Base-by-base conservation (phyloP, 2,797 vertebrate genomes). In the Taeniopygia guttata region DNA sequence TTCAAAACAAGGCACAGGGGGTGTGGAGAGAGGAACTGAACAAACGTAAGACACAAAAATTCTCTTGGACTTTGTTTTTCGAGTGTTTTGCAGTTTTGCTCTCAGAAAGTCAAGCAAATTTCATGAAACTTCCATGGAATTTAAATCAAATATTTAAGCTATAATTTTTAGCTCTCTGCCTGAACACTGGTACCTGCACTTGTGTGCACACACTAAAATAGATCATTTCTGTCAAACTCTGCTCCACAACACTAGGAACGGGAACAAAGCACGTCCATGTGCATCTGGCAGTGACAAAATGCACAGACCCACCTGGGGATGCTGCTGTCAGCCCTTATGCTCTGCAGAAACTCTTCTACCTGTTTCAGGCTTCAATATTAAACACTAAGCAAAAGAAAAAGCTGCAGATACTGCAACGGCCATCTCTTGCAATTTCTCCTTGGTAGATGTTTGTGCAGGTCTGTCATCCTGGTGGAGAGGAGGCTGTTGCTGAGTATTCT, bases 61-160 rank as follows among this genome's bases (percentile, higher is more conserved):
- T 46, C 5, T 13, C n/a, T 14, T 18, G 34, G 12, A 18, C 72
- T 55, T 73, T 0, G 0, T 38, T 69, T 56, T 38, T 9, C 0
- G 2, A 25, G 23, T 2, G 2, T n/a, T 69, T 43, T 70, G n/a
- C n/a, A 69, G 17, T 76, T 69, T 32, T 49, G 13, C 16, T 69
- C 38, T 54, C 80, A 80, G 36, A 11, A 68, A 80, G 38, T 11
- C 51, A 18, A 2, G 14, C 13, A 6, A 1, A 15, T 59, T 48
- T 20, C 40, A 48, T 29, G n/a, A 55, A 43, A 29, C 22, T 18
- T 20, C 18, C 48, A 29, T 5, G 38, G 45, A n/a, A 70, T 38
- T 86, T 17, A 30, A 40, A 69, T 27, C 10, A 49, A 76, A 80
- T 4, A n/a, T 7, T 42, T 34, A 34, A 68, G 32, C 8, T 68